Percentiles rank a stretch among this genome's conserved stretches.
These are phyloP conservation scores for Apteryx mantelli DNA, from an alignment of 2,113 vertebrate species.

Conservation along the genomic window DNA sequence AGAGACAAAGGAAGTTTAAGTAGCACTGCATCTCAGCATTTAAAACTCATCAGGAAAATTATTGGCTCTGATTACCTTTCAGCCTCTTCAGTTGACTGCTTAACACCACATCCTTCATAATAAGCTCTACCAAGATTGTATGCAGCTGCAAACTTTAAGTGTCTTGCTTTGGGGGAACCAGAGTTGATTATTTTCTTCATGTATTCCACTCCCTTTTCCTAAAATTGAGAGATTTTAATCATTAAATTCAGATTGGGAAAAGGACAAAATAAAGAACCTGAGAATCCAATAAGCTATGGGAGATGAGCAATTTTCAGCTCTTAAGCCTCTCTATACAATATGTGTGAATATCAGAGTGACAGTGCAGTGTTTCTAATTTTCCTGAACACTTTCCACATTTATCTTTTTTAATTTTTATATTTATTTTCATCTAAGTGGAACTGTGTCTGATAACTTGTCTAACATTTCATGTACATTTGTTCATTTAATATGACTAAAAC, in stretches of 20 bases:
- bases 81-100: constrained; percentile 73
- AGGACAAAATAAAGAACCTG: background rate
- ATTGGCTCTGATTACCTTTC: constrained; percentile 75
- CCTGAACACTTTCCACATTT: background rate
- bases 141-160: constrained; percentile 80
- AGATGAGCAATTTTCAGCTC: background rate
- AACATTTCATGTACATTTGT: background rate
- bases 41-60: background rate
- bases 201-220: constrained; percentile 80
- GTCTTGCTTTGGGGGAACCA: constrained; percentile 67
- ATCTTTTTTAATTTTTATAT: background rate
- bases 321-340: background rate
- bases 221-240: background rate
- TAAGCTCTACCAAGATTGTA: constrained; percentile 84
- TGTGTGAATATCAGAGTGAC: background rate
- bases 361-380: background rate
- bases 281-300: background rate
- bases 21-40: background rate
- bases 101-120: constrained; percentile 80
- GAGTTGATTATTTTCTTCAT: constrained; percentile 80
- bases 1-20: background rate
- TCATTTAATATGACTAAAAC: background rate
- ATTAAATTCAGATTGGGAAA: background rate
- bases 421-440: background rate
- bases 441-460: background rate